These are phyloP conservation scores for Phalacrocorax brasilianus DNA, from an alignment of 2,113 vertebrate species.

Conservation along the genomic window DNA sequence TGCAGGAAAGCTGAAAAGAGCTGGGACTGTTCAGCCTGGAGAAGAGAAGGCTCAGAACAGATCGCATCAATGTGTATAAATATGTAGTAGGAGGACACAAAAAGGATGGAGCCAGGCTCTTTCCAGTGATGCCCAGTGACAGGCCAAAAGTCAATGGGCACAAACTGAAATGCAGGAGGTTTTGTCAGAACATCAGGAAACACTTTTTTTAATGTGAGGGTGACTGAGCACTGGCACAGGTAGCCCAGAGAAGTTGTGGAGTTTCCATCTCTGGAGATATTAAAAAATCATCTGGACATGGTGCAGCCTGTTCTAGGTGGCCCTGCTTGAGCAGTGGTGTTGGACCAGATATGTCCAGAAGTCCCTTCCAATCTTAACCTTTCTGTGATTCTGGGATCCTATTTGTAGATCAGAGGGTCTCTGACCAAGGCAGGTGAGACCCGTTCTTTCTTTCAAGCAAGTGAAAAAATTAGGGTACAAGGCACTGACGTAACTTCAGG, in stretches of 20 bases:
- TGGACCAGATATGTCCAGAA: not conserved
- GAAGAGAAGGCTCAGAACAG: not conserved
- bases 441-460: not conserved
- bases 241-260: not conserved
- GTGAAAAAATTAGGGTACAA: rapidly evolving
- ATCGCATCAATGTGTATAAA: not conserved
- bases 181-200: not conserved
- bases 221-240: not conserved
- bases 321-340: not conserved
- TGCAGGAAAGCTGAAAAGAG: not conserved
- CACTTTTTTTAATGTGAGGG: not conserved
- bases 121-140: not conserved
- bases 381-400: not conserved
- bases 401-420: not conserved
- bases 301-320: not conserved
- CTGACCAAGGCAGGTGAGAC: not conserved
- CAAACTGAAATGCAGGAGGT: not conserved
- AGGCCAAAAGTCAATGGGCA: not conserved
- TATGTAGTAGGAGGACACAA: not conserved
- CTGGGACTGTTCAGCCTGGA: not conserved
- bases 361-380: not conserved
- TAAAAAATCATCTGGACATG: not conserved
- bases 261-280: not conserved
- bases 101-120: not conserved
- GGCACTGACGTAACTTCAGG: not conserved